These are phyloP conservation scores for Reinhardtius hippoglossoides DNA, from an alignment of 2,113 vertebrate genomes.

Conservation along the genomic window DNA sequence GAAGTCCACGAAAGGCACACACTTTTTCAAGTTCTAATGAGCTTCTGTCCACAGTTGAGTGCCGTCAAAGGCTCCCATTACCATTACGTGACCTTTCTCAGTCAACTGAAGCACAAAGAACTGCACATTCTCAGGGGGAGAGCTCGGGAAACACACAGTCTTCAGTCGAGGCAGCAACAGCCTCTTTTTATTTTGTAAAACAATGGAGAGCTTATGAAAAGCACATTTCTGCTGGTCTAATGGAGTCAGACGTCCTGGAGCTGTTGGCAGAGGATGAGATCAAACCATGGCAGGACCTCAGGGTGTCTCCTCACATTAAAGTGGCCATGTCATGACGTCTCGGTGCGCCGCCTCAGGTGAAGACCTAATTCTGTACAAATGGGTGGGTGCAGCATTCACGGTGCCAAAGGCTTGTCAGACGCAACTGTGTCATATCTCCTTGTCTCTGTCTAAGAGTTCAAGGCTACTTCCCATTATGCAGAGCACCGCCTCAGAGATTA, in stretches of 20 bases:
- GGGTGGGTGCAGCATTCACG: conserved; percentile 24
- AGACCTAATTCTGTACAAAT: conserved; percentile 30
- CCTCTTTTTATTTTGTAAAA: conserved; percentile 36
- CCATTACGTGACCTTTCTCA: conserved; percentile 60
- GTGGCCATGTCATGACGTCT: conserved; percentile 2
- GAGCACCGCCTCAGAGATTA: no score
- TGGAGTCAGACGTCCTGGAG: not conserved
- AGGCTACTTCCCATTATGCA: not conserved
- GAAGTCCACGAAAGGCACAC: no score
- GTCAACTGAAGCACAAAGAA: conserved; percentile 49
- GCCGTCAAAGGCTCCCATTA: conserved; percentile 30
- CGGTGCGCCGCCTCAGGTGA: conserved; percentile 45
- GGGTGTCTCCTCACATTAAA: conserved; percentile 52
- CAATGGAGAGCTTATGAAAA: conserved; percentile 10
- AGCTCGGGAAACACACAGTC: conserved; percentile 7
- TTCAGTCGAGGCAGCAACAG: conserved; percentile 12
- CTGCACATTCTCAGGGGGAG: conserved; percentile 40
- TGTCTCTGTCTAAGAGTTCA: conserved; percentile 32
- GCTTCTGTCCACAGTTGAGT: no score
- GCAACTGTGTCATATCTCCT: conserved; percentile 23
- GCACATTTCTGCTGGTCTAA: conserved; percentile 5
- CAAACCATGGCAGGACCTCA: no score
- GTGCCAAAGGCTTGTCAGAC: conserved; percentile 59
- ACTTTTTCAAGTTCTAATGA: no score
- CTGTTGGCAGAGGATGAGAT: conserved; percentile 2